These are phyloP conservation scores for Cyclina sinensis DNA, from an alignment of 1,140 invertebrate genomes.

Conservation along the genomic window DNA sequence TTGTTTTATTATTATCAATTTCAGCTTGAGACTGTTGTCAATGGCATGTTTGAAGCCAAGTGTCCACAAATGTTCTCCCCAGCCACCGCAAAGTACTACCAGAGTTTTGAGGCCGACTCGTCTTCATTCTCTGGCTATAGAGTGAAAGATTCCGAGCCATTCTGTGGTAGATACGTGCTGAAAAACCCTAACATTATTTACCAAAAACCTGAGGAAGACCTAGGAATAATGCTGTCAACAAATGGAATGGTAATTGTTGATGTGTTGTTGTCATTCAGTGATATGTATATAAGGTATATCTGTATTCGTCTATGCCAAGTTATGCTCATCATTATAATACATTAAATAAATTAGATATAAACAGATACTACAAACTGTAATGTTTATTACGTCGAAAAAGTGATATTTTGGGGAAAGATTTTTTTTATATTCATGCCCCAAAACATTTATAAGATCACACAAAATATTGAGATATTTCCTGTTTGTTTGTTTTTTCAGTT, in stretches of 20 bases:
- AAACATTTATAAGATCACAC: no score
- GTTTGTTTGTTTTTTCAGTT: conserved; percentile 63
- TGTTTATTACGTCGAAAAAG: no score
- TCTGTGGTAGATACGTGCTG: conserved; percentile 76
- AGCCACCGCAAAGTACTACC: conserved; percentile 34
- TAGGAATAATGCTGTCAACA: conserved; percentile 52
- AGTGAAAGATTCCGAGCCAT: conserved; percentile 72
- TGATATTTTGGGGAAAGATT: no score
- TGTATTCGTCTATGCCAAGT: no score
- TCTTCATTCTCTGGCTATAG: conserved; percentile 1
- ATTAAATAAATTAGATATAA: no score
- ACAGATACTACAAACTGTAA: no score
- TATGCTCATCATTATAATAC: no score
- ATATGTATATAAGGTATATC: no score
- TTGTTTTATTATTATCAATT: no score
- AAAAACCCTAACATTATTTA: conserved; percentile 74
- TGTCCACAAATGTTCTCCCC: conserved; percentile 70
- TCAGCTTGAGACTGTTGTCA: conserved; percentile 62
- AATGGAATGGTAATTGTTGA: conserved; percentile 57
- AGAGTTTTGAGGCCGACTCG: conserved; percentile 56
- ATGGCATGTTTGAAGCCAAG: conserved; percentile 66
- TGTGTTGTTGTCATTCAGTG: no score
- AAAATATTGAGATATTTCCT: no score
- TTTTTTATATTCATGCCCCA: no score
- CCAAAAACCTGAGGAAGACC: conserved; percentile 30